Percentiles rank a stretch among this genome's conserved stretches.
Evolutionary conservation across 2,888 invertebrate genomes (phyloP).

Genomic region (Drosophila meridionalis): DNA sequence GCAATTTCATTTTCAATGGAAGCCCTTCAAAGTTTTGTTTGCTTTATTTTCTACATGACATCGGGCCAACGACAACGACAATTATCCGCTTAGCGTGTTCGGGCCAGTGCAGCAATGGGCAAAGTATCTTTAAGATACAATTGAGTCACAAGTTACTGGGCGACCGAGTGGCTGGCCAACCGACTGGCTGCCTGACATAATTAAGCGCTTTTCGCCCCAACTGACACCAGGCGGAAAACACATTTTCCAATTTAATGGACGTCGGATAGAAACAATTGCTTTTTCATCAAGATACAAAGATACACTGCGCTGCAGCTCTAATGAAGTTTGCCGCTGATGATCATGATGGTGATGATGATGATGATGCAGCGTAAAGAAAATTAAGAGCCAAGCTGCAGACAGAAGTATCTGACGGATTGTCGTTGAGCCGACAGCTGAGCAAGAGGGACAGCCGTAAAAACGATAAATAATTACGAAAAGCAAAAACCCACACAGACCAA

Average conservation of each 20-base stretch:
- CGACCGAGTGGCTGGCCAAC: constrained; percentile 18
- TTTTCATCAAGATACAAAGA: constrained; percentile 53
- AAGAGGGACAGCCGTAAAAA: constrained; percentile 35
- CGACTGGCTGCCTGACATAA: constrained; percentile 43
- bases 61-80: constrained; percentile 58
- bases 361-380: constrained; percentile 65
- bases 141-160: constrained; percentile 54
- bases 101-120: constrained; percentile 69
- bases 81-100: constrained; percentile 76
- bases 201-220: constrained; percentile 48
- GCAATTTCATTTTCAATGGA: constrained; percentile 65
- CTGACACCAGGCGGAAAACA: constrained; percentile 40
- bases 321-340: constrained; percentile 37
- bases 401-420: constrained; percentile 66
- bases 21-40: constrained; percentile 81
- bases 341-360: constrained; percentile 15
- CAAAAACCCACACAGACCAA: constrained; percentile 8
- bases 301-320: constrained; percentile 25
- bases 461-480: constrained; percentile 47
- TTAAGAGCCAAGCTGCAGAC: constrained; percentile 45
- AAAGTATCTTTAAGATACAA: constrained; percentile 75
- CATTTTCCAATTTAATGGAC: constrained; percentile 66
- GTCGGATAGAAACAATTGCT: constrained; percentile 63
- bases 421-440: constrained; percentile 61
- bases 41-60: constrained; percentile 65